Evolutionary conservation across 2,797 vertebrate genomes (phyloP), one percentile per base, ranked within the genome.

Genomic region (Apogon talboti): DNA sequence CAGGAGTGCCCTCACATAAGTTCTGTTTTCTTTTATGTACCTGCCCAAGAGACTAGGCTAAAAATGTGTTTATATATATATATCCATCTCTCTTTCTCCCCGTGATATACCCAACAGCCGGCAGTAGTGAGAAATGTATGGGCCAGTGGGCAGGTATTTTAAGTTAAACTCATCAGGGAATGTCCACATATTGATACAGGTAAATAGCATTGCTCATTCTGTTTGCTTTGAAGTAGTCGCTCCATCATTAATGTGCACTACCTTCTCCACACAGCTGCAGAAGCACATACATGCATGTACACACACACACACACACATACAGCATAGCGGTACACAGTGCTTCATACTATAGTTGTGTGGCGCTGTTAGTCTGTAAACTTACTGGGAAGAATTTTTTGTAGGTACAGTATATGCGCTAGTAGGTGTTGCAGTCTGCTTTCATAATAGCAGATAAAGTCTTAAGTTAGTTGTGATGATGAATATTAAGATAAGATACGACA

Each of bases 221-320:
- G 51, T 84, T 82, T 85, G 63, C 83, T 82, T 81, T 86, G 70
- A 80, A 85, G 81, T 75, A 41, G 61, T 60, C 46, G 54, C 28
- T 58, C 62, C 56, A 59, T 72, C 67, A 86, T 75, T 68, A 82
- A 81, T 37, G 51, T 66, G 58, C 49, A 74, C 52, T 66, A 70
- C 51, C 49, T 75, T 70, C 57, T 21, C 47, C 51, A 33, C 53
- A 71, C 49, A 51, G 44, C 54, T 61, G 40, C 48, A 64, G 37
- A 52, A 50, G 70, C n/a, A 60, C 33, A 48, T 24, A n/a, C 44
- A 43, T 14, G 42, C 52, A 63, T 24, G 21, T 24, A n/a, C 16
- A 66, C 19, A 45, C 30, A 40, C 38, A 42, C 7, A 1, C 24
- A 47, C 62, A 15, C 74, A n/a, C n/a, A n/a, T n/a, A n/a, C n/a